Percentiles rank a stretch among this genome's conserved stretches.
Evolutionary conservation across 2,113 vertebrate species (phyloP).

Genomic region (Engystomops pustulosus): DNA sequence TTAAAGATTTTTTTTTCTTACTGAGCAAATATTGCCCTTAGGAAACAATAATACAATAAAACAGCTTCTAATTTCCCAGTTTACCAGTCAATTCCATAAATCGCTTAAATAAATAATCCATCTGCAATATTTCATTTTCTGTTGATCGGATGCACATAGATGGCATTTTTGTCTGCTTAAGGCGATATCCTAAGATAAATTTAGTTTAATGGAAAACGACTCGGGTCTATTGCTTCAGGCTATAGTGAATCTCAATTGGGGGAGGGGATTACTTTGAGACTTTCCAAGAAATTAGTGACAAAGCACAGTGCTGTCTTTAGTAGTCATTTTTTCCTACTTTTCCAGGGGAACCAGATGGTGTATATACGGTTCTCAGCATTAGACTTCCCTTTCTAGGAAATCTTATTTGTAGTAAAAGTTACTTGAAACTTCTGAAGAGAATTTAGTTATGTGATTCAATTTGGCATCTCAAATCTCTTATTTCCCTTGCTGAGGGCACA

Average conservation of each 20-base stretch:
- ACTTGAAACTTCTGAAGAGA: constrained; percentile 39
- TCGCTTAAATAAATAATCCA: not conserved
- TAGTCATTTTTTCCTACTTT: constrained; percentile 37
- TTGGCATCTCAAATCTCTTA: constrained; percentile 35
- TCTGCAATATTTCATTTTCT: not conserved
- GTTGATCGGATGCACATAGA: not conserved
- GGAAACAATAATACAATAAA: not conserved
- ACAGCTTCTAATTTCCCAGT: not conserved
- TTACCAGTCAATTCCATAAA: not conserved
- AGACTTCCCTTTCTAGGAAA: constrained; percentile 47
- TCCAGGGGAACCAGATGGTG: constrained; percentile 38
- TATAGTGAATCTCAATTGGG: constrained; percentile 1
- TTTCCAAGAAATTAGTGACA: constrained; percentile 45
- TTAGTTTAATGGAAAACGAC: not conserved
- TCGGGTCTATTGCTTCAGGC: constrained; percentile 32
- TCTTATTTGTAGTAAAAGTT: constrained; percentile 48
- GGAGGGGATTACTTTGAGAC: not conserved
- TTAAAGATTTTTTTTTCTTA: not conserved
- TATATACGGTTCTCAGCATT: constrained; percentile 33
- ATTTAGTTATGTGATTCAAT: constrained; percentile 26
- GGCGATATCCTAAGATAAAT: not conserved
- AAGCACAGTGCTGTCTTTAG: constrained; percentile 34
- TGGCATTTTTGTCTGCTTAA: not conserved
- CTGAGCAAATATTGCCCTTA: not conserved
- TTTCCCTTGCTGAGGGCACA: constrained; percentile 25